Evolutionary conservation across 2,888 invertebrate genomes (phyloP).

Genomic region (Nipponacmea schrenckii): DNA sequence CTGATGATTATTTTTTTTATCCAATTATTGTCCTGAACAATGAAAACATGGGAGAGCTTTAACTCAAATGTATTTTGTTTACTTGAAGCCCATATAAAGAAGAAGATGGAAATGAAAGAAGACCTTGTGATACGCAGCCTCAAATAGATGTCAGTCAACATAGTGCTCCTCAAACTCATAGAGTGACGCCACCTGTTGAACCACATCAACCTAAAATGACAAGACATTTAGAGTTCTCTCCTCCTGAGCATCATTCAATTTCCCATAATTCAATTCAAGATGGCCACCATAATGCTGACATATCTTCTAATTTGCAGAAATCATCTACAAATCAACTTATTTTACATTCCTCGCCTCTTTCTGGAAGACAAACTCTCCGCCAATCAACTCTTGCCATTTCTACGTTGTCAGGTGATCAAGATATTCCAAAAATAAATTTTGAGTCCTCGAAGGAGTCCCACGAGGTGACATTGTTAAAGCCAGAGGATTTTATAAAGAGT

Average conservation of each 20-base stretch:
- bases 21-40: too few relatives aligned
- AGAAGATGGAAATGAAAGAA: too few relatives aligned
- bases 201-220: not conserved
- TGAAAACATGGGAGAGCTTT: too few relatives aligned
- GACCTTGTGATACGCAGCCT: too few relatives aligned
- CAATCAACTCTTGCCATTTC: conserved; percentile 1
- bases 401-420: not conserved
- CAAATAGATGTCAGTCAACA: too few relatives aligned
- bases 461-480: conserved; percentile 26
- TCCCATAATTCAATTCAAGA: not conserved
- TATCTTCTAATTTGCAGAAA: not conserved
- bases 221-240: not conserved
- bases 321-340: not conserved
- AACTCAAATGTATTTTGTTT: too few relatives aligned
- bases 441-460: not conserved
- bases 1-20: too few relatives aligned
- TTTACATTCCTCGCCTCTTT: not conserved
- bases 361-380: not conserved
- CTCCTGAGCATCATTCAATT: not conserved
- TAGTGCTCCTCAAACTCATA: too few relatives aligned
- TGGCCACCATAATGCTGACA: not conserved
- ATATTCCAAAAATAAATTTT: not conserved
- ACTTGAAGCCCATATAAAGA: too few relatives aligned
- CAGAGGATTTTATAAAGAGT: conserved; percentile 34
- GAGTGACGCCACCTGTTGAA: too few relatives aligned